Evolutionary conservation across 2,888 invertebrate genomes (phyloP), one percentile per base, ranked within the genome.

Genomic region (Leucania comma): DNA sequence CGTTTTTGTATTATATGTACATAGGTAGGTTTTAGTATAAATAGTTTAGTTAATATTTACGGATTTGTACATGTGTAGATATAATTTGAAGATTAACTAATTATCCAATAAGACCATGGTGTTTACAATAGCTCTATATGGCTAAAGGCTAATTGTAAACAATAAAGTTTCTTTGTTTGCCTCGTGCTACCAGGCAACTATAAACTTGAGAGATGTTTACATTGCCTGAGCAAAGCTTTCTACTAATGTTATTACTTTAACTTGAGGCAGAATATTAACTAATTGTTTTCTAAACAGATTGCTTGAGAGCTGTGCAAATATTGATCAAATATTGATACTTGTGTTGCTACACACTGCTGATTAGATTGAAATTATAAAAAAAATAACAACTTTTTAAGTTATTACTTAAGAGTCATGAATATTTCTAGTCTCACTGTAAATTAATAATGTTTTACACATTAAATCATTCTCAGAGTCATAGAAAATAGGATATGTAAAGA

Each of bases 141-240:
- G 51, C 24, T 29, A 80, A 3, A 46, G 26, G 64, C 50, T 61
- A 57, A 72, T 54, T 67, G 51, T 67, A 63, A 64, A 75, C 76
- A 78, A 51, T 26, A 51, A 12, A 32, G 32, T 68, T 46, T 35
- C 60, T 64, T n/a, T 59, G 46, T 58, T 80, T 80, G 69, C 76
- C 81, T 80, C 32, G 14, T 75, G 76, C 61, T 65, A 48, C 32
- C 56, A 56, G 35, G 64, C 4, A 56, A 63, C 48, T 29, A 62
- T 78, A 77, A 68, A 81, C 58, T 56, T 68, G 50, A 17, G 26
- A 20, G 17, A 62, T 77, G 72, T 81, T 79, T 72, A 78, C 68
- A 65, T 59, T 46, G 6, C 3, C 17, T 20, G 38, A 22, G 26
- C 24, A 42, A 58, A 65, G 65, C 58, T 80, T 61, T 51, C 26